Conservation (phyloP, 2,113 vertebrate species). For the Apteryx mantelli region DNA sequence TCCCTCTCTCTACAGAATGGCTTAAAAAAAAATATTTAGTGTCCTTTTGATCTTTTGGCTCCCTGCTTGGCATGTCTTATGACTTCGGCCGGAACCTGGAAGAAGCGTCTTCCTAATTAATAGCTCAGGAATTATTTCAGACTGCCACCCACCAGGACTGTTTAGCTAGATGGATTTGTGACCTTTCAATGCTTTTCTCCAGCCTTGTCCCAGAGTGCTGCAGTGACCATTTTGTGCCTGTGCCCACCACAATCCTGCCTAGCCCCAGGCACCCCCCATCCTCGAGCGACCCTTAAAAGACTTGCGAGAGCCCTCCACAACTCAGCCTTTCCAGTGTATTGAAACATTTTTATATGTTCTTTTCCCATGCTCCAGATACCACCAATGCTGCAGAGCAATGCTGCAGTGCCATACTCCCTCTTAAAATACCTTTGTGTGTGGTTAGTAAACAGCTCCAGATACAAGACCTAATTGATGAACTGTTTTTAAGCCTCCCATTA, state of each 20-base stretch:
- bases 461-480: slow-evolving; percentile 17
- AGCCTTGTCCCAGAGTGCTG: not conserved
- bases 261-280: not conserved
- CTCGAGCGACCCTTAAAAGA: not conserved
- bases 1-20: slow-evolving; percentile 7
- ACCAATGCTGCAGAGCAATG: not conserved
- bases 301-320: not conserved
- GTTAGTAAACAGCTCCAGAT: slow-evolving; percentile 5
- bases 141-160: slow-evolving; percentile 68
- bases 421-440: slow-evolving; percentile 12
- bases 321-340: not conserved
- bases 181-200: slow-evolving; percentile 38
- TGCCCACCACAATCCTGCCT: not conserved
- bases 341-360: not conserved
- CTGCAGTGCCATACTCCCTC: not conserved
- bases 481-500: not conserved
- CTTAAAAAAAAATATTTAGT: slow-evolving; percentile 36
- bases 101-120: slow-evolving; percentile 65
- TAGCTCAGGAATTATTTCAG: slow-evolving; percentile 68
- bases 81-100: slow-evolving; percentile 47
- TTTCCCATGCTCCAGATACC: not conserved
- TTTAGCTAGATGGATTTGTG: slow-evolving; percentile 52
- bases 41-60: slow-evolving; percentile 71
- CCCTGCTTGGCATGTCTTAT: slow-evolving; percentile 44
- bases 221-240: not conserved